These are phyloP conservation scores for Leucania comma DNA, from an alignment of 2,888 invertebrate genomes.

Conservation along the genomic window DNA sequence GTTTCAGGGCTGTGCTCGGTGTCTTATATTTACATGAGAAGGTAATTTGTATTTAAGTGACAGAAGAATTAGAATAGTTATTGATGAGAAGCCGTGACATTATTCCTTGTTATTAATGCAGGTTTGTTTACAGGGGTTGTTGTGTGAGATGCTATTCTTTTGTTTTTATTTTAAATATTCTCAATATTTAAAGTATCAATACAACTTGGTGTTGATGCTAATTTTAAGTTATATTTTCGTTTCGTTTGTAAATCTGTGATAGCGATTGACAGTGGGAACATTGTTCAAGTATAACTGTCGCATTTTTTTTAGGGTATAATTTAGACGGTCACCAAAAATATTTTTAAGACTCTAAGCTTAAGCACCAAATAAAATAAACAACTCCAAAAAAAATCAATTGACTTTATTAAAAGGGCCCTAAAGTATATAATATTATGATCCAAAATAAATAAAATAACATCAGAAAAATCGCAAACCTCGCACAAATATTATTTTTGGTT, in stretches of 20 bases:
- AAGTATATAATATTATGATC: too few species aligned
- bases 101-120: too few species aligned
- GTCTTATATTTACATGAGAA: constrained; percentile 2
- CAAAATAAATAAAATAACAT: too few species aligned
- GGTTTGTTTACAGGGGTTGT: too few species aligned
- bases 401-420: too few species aligned
- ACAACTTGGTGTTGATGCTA: neutral
- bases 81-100: neutral
- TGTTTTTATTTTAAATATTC: neutral
- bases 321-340: too few species aligned
- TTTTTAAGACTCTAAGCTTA: too few species aligned
- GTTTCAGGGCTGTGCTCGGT: constrained; percentile 70
- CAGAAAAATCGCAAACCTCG: too few species aligned
- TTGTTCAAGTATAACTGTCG: neutral
- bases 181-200: neutral
- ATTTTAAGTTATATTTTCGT: neutral
- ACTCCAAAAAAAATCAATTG: too few species aligned
- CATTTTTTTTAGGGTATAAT: too few species aligned
- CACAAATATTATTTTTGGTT: too few species aligned
- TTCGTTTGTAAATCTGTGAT: neutral
- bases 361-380: too few species aligned
- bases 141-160: neutral
- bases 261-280: neutral
- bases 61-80: neutral
- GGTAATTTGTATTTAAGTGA: constrained; percentile 20